Conservation (phyloP, 2,113 vertebrate species). For the Turnix velox region DNA sequence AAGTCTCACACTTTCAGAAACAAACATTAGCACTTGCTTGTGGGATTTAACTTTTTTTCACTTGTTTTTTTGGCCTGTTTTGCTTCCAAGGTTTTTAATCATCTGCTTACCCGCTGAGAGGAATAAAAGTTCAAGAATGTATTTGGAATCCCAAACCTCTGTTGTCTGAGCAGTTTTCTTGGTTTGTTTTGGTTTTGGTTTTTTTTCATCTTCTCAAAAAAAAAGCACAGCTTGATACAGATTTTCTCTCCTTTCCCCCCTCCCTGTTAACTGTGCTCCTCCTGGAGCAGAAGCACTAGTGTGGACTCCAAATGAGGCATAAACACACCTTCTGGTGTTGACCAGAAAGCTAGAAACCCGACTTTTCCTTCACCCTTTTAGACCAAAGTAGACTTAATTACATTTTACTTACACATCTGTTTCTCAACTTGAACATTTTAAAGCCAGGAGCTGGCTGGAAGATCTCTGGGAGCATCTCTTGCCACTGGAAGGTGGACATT, state of each 20-base stretch:
- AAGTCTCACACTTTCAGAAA: background rate
- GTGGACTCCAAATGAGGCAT: rapidly evolving
- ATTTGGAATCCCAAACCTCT: background rate
- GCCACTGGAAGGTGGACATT: rapidly evolving
- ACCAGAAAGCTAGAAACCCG: background rate
- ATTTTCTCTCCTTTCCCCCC: background rate
- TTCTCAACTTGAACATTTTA: background rate
- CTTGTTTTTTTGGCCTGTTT: background rate
- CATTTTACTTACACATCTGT: background rate
- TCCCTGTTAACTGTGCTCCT: too few relatives aligned
- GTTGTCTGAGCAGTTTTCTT: background rate
- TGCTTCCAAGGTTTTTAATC: constrained; percentile 15
- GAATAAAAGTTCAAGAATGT: constrained; percentile 36
- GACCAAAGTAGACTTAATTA: background rate
- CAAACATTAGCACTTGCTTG: too few relatives aligned
- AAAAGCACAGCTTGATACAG: rapidly evolving
- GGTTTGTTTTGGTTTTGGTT: too few relatives aligned
- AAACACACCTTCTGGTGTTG: background rate
- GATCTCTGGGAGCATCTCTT: background rate
- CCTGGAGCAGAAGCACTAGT: background rate
- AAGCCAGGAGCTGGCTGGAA: background rate
- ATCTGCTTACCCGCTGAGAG: background rate
- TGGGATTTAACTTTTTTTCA: too few relatives aligned
- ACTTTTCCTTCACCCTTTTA: background rate
- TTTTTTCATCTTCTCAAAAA: too few relatives aligned